These are phyloP conservation scores for Campylomormyrus numenius DNA, from an alignment of 2,113 vertebrate genomes.

Conservation along the genomic window DNA sequence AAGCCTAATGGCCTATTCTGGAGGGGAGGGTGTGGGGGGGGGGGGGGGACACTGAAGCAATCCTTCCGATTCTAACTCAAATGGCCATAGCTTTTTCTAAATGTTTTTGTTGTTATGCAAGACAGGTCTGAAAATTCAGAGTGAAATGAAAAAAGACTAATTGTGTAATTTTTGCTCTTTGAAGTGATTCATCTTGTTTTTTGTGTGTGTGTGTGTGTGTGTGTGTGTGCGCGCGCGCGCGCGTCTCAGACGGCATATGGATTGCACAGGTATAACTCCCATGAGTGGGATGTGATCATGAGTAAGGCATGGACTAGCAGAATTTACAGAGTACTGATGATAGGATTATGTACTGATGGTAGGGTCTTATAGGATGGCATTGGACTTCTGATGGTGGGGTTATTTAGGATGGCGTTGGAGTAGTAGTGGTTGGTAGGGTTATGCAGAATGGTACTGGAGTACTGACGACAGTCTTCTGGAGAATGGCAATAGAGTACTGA, in stretches of 20 bases:
- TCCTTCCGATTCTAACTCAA: neutral
- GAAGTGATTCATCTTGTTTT: neutral
- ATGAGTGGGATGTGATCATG: neutral
- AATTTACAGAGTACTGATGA: neutral
- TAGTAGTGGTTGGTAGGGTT: neutral
- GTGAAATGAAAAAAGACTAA: neutral
- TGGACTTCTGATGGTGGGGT: neutral
- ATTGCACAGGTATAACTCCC: neutral
- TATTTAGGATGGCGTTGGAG: neutral
- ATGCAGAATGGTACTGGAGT: neutral
- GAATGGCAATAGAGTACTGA: neutral
- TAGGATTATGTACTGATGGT: neutral
- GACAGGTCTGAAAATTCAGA: neutral
- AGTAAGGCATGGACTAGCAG: neutral
- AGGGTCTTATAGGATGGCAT: neutral
- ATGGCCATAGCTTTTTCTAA: neutral
- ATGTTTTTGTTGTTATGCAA: neutral
- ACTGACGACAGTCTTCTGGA: neutral
- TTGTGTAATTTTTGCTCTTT: neutral
- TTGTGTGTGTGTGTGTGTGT: neutral
- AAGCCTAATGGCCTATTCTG: slow-evolving; percentile 1
- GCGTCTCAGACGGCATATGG: neutral
- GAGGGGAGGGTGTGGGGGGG: no score
- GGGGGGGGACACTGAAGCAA: neutral
- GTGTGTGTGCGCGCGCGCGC: neutral